Conservation (phyloP, 1,140 invertebrate species). For the Teleogryllus occipitalis region DNA sequence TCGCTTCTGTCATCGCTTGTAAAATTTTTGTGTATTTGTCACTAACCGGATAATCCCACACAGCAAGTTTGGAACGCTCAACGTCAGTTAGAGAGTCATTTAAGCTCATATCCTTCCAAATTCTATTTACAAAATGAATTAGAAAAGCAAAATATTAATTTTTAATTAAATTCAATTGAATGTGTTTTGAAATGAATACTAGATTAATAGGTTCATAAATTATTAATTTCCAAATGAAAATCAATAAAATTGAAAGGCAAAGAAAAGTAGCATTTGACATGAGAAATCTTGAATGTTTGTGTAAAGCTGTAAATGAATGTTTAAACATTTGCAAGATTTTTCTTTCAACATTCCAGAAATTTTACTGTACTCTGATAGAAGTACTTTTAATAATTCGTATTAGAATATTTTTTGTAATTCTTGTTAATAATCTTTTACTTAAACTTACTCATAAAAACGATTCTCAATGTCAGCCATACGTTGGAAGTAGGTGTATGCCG, state of each 20-base stretch:
- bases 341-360: too few relatives aligned
- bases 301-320: too few relatives aligned
- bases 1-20: slow-evolving; percentile 89
- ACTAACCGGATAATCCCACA: slow-evolving; percentile 98
- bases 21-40: slow-evolving; percentile 99
- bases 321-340: too few relatives aligned
- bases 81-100: slow-evolving; percentile 84
- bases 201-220: background rate
- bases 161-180: too few relatives aligned
- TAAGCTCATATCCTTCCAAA: slow-evolving; percentile 96
- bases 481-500: slow-evolving; percentile 87
- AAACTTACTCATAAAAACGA: slow-evolving; percentile 83
- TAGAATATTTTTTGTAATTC: too few relatives aligned
- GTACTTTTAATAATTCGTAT: too few relatives aligned
- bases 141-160: background rate
- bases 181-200: too few relatives aligned
- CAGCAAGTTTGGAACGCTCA: slow-evolving; percentile 85
- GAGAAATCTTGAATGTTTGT: too few relatives aligned
- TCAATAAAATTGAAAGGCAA: too few relatives aligned
- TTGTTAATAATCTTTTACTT: too few relatives aligned
- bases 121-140: slow-evolving; percentile 48
- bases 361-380: too few relatives aligned
- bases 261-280: too few relatives aligned
- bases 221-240: background rate
- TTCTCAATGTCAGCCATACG: slow-evolving; percentile 94